Base-by-base conservation (phyloP, 2,888 invertebrate genomes). In the Yponomeuta malinellus region DNA sequence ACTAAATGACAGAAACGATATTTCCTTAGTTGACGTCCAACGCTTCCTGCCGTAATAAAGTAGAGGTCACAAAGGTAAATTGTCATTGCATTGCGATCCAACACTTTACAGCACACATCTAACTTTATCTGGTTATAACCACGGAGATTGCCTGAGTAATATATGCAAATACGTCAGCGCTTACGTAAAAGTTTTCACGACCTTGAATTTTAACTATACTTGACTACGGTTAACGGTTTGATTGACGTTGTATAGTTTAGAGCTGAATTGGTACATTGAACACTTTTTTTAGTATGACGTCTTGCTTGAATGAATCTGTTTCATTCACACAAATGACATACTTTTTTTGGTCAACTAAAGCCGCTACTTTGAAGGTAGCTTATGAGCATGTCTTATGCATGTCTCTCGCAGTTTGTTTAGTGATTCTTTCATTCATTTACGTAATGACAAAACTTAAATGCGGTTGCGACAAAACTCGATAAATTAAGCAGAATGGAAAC, bases 61-160 rank as follows among this genome's bases (percentile, higher is more conserved):
- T 12, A 43, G 9, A 43, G 52, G 52, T 59, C 52, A 59, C 15
- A 8, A 64, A 64, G 10, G 64, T 23, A 77, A 78, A 78, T 78
- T 76, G 76, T 77, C 74, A 75, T 78, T 75, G 78, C 85, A 43
- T 43, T 43, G 80, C 84, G 86, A 75, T 72, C 77, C 74, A 77
- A 71, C 78, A 83, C 83, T 90, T 88, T 74, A 73, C 81, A 72
- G 73, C 73, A 74, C 73, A 72, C 70, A 74, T 76, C 83, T 86
- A 86, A 87, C 74, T 78, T 33, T 72, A 82, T 79, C 82, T 77
- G 76, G 84, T 82, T 80, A 75, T 75, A 74, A 76, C 78, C 10
- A 23, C 33, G 10, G 15, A 59, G 2, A 59, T 59, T 59, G 15
- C 3, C 43, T 43, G 8, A 43, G 43, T 43, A 43, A 43, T 43